These are phyloP conservation scores for Mus spretus DNA, from an alignment of 2,797 vertebrate species.

Conservation along the genomic window DNA sequence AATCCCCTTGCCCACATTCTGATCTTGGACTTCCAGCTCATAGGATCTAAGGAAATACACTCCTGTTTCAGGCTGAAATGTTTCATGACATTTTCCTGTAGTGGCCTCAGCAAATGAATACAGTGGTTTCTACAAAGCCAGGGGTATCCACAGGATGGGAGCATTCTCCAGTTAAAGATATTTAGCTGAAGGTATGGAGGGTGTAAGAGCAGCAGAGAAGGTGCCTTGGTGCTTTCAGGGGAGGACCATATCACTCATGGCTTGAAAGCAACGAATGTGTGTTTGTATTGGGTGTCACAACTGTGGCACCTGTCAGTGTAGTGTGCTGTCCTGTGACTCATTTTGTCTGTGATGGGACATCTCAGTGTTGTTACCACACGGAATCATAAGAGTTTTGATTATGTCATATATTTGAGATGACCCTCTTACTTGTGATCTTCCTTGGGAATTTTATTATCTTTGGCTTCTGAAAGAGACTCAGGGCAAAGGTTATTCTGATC, in stretches of 20 bases:
- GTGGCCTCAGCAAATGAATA: not conserved
- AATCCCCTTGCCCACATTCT: too few relatives aligned
- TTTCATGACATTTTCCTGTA: not conserved
- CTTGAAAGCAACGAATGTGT: rapidly evolving
- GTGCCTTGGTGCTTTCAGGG: not conserved
- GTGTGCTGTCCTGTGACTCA: not conserved
- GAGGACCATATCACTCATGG: rapidly evolving
- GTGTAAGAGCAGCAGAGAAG: not conserved
- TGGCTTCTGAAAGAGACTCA: not conserved
- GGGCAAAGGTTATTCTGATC: not conserved
- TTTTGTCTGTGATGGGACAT: not conserved
- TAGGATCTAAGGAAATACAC: not conserved
- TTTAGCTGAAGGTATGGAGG: not conserved
- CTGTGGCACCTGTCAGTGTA: not conserved
- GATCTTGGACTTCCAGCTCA: not conserved
- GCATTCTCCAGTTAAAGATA: not conserved
- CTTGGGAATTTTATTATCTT: not conserved
- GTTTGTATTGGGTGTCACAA: not conserved
- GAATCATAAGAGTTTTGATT: rapidly evolving
- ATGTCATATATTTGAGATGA: not conserved
- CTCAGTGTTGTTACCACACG: rapidly evolving
- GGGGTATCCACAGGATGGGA: not conserved
- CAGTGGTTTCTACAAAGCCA: not conserved
- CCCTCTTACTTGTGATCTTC: not conserved
- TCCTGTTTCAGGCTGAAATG: not conserved